phyloP scores from a whole-genome alignment of 2,797 vertebrate species.

The Myoxocephalus aenaeus region DNA sequence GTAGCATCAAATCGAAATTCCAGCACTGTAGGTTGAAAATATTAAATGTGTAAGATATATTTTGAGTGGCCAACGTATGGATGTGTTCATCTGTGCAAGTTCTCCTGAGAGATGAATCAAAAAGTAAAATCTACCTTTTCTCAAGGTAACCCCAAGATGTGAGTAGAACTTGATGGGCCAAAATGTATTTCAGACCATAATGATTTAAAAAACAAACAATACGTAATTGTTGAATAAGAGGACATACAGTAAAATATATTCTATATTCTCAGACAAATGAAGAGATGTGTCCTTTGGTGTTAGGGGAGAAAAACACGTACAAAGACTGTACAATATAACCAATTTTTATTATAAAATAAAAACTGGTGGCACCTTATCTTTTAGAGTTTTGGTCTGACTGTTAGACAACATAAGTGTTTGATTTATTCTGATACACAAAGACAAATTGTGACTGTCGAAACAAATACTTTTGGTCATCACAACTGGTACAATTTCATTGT shows the following conservation, averaged over 20 bases:
- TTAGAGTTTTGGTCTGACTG: conserved; percentile 70
- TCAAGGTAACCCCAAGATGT: neutral
- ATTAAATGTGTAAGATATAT: neutral
- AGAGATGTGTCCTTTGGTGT: neutral
- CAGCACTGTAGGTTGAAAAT: neutral
- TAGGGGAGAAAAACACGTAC: conserved; percentile 29
- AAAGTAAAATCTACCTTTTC: neutral
- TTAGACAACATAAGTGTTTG: conserved; percentile 52
- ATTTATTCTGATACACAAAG: conserved; percentile 61
- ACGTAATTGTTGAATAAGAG: neutral
- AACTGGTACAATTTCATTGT: conserved; percentile 66
- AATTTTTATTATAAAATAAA: conserved; percentile 73
- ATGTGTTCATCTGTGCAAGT: neutral
- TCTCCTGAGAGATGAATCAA: neutral
- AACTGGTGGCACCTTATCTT: conserved; percentile 63
- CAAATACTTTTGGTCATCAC: conserved; percentile 79
- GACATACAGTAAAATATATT: neutral
- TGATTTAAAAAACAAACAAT: neutral
- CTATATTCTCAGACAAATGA: neutral
- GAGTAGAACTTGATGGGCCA: neutral
- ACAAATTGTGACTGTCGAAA: conserved; percentile 64
- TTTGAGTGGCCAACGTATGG: neutral
- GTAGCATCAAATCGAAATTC: neutral
- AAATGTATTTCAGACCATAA: neutral
- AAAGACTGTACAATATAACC: conserved; percentile 65